Percentiles rank a stretch among this genome's conserved stretches.
Evolutionary conservation across 2,113 vertebrate genomes (phyloP).

Genomic region (Mesoclemmys tuberculata): DNA sequence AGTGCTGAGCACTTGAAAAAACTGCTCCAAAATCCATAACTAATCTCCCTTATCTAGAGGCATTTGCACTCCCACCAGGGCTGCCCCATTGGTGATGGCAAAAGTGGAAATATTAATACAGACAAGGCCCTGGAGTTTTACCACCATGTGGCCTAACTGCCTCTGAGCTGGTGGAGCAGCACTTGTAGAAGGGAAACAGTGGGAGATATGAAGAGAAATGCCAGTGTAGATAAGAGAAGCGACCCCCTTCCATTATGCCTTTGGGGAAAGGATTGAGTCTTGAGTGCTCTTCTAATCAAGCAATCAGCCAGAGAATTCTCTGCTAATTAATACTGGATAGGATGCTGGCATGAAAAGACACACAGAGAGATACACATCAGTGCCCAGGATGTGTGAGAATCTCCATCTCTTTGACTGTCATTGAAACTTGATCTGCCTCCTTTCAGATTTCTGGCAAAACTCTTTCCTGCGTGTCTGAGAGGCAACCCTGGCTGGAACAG

Average conservation of each 20-base stretch:
- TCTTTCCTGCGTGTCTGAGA: rapidly evolving
- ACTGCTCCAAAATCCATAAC: background rate
- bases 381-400: background rate
- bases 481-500: background rate
- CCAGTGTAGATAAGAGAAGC: background rate
- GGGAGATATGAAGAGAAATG: background rate
- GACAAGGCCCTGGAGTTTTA: background rate
- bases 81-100: rapidly evolving
- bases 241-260: background rate
- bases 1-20: background rate
- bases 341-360: background rate
- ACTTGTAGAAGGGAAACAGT: background rate
- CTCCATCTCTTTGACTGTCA: background rate
- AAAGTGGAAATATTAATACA: background rate
- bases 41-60: background rate
- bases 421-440: background rate
- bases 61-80: background rate
- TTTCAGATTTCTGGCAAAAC: background rate
- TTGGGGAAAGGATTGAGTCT: background rate
- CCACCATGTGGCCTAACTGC: background rate
- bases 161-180: background rate
- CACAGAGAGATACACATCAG: background rate
- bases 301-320: background rate
- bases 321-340: background rate
- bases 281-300: background rate